Conservation (phyloP, 2,888 invertebrate species). For the Patella caerulea region DNA sequence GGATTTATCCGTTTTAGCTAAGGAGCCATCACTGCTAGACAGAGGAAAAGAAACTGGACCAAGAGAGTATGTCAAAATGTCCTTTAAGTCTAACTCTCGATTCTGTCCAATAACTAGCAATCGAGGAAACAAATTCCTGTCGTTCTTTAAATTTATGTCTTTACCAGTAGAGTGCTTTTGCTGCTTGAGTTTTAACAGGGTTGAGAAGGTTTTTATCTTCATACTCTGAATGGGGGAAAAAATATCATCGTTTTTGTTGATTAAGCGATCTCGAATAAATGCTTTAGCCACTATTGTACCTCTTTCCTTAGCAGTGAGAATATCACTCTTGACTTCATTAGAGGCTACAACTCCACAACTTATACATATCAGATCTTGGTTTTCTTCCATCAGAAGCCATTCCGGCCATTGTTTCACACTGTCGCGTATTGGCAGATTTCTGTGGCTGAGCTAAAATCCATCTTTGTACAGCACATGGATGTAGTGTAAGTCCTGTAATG, state of each 20-base stretch:
- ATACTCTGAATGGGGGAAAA: neutral
- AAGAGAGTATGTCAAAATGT: neutral
- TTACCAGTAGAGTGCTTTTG: neutral
- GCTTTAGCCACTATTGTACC: neutral
- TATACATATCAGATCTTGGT: neutral
- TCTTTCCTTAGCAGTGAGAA: neutral
- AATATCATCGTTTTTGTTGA: constrained; percentile 1
- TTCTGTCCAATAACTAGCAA: neutral
- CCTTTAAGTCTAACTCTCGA: neutral
- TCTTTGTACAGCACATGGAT: constrained; percentile 16
- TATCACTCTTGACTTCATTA: neutral
- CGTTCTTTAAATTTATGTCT: neutral
- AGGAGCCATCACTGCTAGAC: neutral
- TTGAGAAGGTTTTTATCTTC: constrained; percentile 8
- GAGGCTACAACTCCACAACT: neutral
- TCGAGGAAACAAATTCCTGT: neutral
- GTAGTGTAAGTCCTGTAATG: constrained; percentile 15
- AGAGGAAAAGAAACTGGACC: constrained; percentile 1
- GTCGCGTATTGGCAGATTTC: constrained; percentile 8
- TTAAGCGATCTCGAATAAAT: neutral
- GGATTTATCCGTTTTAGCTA: neutral
- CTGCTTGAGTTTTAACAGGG: neutral
- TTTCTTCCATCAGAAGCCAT: neutral
- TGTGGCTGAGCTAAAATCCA: constrained; percentile 24
- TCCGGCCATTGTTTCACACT: constrained; percentile 19